Percentiles rank a stretch among this genome's conserved stretches.
Evolutionary conservation across 1,140 invertebrate species (phyloP).

Genomic region (Euglossa dilemma): DNA sequence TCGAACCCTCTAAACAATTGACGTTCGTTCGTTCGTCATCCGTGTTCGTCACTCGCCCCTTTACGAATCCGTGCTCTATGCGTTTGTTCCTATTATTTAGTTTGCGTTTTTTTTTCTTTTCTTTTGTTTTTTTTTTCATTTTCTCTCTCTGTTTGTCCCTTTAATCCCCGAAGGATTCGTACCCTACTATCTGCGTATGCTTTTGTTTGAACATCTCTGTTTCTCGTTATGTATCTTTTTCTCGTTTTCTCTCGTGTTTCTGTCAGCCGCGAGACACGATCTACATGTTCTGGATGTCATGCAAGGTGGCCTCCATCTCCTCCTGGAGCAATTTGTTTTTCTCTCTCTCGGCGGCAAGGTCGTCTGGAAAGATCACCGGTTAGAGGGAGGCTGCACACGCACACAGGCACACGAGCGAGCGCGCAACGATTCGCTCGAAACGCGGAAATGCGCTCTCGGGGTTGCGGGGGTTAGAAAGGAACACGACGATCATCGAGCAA

Average conservation of each 20-base stretch:
- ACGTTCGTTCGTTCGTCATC: neutral
- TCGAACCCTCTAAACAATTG: neutral
- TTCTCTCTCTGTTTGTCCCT: constrained; percentile 1
- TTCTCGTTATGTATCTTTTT: constrained; percentile 15
- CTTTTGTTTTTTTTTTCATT: no score
- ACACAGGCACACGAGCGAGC: constrained; percentile 48
- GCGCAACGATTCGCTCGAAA: neutral
- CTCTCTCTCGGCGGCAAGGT: constrained; percentile 96
- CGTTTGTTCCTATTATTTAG: constrained; percentile 9
- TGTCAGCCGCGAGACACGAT: constrained; percentile 74
- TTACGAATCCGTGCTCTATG: neutral
- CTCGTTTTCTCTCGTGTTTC: constrained; percentile 46
- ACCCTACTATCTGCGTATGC: neutral
- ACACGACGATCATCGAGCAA: constrained; percentile 11
- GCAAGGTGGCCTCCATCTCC: constrained; percentile 99
- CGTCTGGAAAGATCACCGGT: constrained; percentile 90
- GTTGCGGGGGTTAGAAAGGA: neutral
- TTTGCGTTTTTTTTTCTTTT: no score
- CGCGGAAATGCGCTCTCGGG: neutral
- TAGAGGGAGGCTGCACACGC: constrained; percentile 72
- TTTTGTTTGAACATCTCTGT: neutral
- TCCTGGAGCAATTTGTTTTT: constrained; percentile 98
- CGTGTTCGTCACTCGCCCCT: constrained; percentile 4
- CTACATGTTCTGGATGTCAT: constrained; percentile 99
- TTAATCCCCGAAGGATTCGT: constrained; percentile 4